Evolutionary conservation across 2,888 invertebrate genomes (phyloP).

Genomic region (Brachypterus glaber): DNA sequence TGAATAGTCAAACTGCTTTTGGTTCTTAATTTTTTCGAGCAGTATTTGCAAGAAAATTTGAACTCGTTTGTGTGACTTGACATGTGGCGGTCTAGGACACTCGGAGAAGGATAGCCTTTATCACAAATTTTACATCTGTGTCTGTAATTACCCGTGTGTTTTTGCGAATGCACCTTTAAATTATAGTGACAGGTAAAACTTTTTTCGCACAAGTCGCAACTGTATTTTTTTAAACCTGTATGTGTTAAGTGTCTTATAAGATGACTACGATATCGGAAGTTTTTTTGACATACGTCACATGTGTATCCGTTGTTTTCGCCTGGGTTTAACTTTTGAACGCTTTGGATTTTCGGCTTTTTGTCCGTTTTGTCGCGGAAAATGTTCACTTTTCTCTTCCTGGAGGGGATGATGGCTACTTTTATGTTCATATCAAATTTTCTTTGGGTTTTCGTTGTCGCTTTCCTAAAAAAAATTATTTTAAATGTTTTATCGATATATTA

Average conservation of each 20-base stretch:
- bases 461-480: no score
- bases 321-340: no score
- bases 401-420: no score
- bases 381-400: no score
- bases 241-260: conserved; percentile 10
- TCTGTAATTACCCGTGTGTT: conserved; percentile 12
- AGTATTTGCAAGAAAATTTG: conserved; percentile 10
- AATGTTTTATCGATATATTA: no score
- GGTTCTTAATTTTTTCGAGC: conserved; percentile 10
- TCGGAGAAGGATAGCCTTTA: conserved; percentile 11
- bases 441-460: no score
- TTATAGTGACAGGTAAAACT: conserved; percentile 13
- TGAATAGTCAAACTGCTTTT: conserved; percentile 13
- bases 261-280: conserved; percentile 12
- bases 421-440: no score
- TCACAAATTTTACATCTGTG: conserved; percentile 8
- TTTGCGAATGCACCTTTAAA: conserved; percentile 10
- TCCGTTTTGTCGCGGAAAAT: no score
- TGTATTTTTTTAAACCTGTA: conserved; percentile 7
- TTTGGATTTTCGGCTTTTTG: no score
- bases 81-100: conserved; percentile 12
- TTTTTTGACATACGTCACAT: conserved; percentile 11
- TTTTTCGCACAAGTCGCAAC: conserved; percentile 10
- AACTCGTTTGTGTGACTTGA: conserved; percentile 8
- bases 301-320: no score